Percentiles rank a stretch among this genome's conserved stretches.
phyloP scores from a whole-genome alignment of 23 tunicate genomes.

The Oikopleura dioica region DNA sequence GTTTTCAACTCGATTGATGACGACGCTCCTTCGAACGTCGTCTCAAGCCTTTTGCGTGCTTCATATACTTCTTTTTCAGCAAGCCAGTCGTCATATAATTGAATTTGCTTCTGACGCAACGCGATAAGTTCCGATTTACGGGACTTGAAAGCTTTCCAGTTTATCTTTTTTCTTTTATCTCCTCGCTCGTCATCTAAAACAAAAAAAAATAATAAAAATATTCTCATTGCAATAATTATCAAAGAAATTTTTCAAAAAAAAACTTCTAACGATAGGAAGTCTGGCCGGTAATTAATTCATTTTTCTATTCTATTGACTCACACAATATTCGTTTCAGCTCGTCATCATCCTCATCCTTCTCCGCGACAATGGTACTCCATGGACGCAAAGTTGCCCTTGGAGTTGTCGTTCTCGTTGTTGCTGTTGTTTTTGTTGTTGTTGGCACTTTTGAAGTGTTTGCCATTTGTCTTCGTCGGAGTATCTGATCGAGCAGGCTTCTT shows the following conservation, averaged over 20 bases:
- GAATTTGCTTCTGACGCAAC: too few relatives aligned
- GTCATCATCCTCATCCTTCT: neutral
- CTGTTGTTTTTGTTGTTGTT: neutral
- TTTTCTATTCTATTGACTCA: too few relatives aligned
- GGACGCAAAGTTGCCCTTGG: neutral
- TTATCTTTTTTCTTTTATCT: neutral
- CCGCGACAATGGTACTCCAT: neutral
- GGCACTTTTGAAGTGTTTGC: neutral
- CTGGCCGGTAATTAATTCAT: too few relatives aligned
- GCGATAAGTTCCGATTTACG: neutral
- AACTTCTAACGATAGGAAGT: too few relatives aligned
- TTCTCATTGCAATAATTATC: neutral
- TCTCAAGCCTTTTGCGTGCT: too few relatives aligned
- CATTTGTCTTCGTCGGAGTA: neutral
- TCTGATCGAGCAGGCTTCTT: neutral
- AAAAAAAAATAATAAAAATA: neutral
- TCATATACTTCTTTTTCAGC: too few relatives aligned
- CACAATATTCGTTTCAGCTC: neutral
- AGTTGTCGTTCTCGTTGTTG: neutral
- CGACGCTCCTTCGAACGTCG: too few relatives aligned
- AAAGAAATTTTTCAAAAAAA: neutral
- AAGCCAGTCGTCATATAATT: too few relatives aligned
- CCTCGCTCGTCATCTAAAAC: neutral
- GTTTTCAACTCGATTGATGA: too few relatives aligned
- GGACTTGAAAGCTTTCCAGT: neutral